phyloP scores from a whole-genome alignment of 2,113 vertebrate genomes.

The Ceyx margarethae region DNA sequence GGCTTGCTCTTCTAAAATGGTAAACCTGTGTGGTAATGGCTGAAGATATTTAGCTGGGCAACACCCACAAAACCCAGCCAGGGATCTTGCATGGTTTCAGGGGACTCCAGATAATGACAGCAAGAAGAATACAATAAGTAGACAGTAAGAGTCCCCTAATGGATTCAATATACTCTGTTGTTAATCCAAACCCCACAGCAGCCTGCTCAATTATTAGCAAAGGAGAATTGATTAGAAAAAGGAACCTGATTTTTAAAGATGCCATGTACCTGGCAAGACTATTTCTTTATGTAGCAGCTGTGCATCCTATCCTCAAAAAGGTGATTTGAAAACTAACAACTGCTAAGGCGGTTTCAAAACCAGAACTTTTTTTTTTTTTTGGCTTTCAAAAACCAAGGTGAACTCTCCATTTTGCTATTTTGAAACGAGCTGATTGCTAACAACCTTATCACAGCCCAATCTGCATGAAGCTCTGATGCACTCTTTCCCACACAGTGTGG shows the following conservation, averaged over 20 bases:
- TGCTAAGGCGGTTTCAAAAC: neutral
- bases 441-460: neutral
- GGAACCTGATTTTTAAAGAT: neutral
- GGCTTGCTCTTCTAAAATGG: neutral
- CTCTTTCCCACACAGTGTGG: neutral
- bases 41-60: neutral
- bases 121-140: neutral
- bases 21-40: neutral
- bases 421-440: neutral
- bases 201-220: neutral
- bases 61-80: neutral
- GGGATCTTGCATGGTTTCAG: neutral
- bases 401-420: neutral
- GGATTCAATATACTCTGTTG: neutral
- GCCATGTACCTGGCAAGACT: accelerated
- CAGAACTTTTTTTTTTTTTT: neutral
- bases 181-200: neutral
- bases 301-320: neutral
- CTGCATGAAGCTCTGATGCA: neutral
- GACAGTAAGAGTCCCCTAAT: neutral
- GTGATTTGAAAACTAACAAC: neutral
- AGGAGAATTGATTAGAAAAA: neutral
- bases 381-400: neutral
- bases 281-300: neutral
- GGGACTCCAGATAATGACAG: neutral